These are phyloP conservation scores for Ridgeia piscesae DNA, from an alignment of 1,140 invertebrate species.

Conservation along the genomic window DNA sequence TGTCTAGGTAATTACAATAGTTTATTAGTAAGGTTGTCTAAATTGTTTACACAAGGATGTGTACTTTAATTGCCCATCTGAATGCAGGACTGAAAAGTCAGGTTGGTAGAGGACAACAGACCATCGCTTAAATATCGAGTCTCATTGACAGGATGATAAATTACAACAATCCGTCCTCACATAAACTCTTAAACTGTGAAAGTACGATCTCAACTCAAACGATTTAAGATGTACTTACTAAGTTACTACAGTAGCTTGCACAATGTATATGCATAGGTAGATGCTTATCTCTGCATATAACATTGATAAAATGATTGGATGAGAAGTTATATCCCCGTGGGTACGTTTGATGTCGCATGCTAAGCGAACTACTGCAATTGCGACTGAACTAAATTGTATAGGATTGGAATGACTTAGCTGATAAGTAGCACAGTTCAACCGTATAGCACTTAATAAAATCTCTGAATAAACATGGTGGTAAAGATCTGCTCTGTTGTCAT, in stretches of 20 bases:
- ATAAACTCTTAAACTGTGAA: not conserved
- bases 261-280: too few species aligned
- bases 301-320: too few species aligned
- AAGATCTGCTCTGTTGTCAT: not conserved
- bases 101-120: not conserved
- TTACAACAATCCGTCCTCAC: not conserved
- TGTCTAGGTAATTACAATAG: not conserved
- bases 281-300: not conserved
- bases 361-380: not conserved
- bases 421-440: not conserved
- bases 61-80: not conserved
- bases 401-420: not conserved
- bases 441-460: not conserved
- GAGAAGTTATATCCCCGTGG: too few species aligned
- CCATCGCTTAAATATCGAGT: not conserved
- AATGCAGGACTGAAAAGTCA: not conserved
- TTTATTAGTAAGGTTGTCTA: not conserved
- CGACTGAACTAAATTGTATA: not conserved
- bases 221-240: not conserved
- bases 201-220: not conserved
- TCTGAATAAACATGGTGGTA: not conserved
- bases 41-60: not conserved
- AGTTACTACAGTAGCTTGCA: too few species aligned
- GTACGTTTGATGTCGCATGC: not conserved
- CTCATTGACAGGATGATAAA: not conserved